Evolutionary conservation across 2,888 invertebrate genomes (phyloP), one percentile per base, ranked within the genome.

Genomic region (Gastracanthus pulcherrimus): DNA sequence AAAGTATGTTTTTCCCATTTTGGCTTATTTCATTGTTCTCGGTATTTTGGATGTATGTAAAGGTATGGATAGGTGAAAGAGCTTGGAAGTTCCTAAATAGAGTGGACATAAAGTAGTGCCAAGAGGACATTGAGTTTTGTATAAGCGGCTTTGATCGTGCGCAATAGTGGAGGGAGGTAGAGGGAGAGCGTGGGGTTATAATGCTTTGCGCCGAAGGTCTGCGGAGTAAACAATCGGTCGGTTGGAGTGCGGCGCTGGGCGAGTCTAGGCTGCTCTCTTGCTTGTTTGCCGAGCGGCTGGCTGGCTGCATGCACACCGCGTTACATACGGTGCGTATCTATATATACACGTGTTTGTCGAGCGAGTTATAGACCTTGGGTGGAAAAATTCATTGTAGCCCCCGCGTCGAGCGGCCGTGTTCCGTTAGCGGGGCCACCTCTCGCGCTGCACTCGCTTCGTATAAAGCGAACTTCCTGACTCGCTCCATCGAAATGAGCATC

Each of bases 371-470:
- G 9, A 55, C 19, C 34, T 0, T 13, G n/a, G 9, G 9, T 23
- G 76, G 71, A 71, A 70, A 76, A 74, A 74, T 48, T 34, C 34
- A 77, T 41, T 34, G 45, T 16, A 48, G 26, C n/a, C n/a, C n/a
- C n/a, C n/a, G 31, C n/a, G 62, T 29, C 34, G 45, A 9, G 5
- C 34, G 29, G 26, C 41, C n/a, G 19, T 60, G 19, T 16, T 1
- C 45, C 48, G 16, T 29, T 23, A 29, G 16, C 34, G 9, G 0
- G 9, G 0, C n/a, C n/a, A n/a, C n/a, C n/a, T n/a, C n/a, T n/a
- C n/a, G n/a, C n/a, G 1, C 16, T 26, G 36, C 26, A 1, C n/a
- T n/a, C n/a, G n/a, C n/a, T n/a, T n/a, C 2, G 13, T 38, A 38
- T 36, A 69, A 58, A 69, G 62, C 36, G 6, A 62, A 31, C 0